Evolutionary conservation across 2,113 vertebrate genomes (phyloP).

Genomic region (Eulemur macaco): DNA sequence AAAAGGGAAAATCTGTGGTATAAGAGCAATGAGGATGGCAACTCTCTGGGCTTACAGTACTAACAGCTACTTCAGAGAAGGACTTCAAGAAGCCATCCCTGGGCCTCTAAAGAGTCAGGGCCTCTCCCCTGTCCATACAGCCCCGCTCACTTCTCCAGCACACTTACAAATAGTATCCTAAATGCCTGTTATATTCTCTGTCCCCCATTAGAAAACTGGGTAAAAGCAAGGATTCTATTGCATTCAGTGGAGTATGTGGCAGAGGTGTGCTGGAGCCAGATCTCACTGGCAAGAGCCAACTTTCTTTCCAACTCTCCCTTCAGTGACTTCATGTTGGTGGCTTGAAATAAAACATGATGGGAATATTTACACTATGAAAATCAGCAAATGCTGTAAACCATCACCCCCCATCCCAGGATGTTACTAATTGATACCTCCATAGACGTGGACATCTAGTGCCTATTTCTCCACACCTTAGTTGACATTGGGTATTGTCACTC

Average conservation of each 20-base stretch:
- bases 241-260: not conserved
- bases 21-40: not conserved
- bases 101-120: not conserved
- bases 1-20: not conserved
- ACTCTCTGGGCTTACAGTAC: not conserved
- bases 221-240: not conserved
- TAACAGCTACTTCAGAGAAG: conserved; percentile 8
- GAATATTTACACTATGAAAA: not conserved
- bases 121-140: not conserved
- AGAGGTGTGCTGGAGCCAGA: not conserved
- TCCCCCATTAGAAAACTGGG: not conserved
- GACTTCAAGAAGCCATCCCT: not conserved
- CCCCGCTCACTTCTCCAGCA: not conserved
- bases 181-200: not conserved
- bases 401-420: not conserved
- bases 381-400: not conserved
- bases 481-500: not conserved
- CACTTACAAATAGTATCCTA: not conserved
- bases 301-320: not conserved
- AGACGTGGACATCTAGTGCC: not conserved
- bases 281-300: not conserved
- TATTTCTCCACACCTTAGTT: not conserved
- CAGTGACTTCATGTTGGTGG: not conserved
- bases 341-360: not conserved
- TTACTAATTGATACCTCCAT: not conserved